These are phyloP conservation scores for Acridotheres tristis DNA, from an alignment of 2,797 vertebrate species.

Conservation along the genomic window DNA sequence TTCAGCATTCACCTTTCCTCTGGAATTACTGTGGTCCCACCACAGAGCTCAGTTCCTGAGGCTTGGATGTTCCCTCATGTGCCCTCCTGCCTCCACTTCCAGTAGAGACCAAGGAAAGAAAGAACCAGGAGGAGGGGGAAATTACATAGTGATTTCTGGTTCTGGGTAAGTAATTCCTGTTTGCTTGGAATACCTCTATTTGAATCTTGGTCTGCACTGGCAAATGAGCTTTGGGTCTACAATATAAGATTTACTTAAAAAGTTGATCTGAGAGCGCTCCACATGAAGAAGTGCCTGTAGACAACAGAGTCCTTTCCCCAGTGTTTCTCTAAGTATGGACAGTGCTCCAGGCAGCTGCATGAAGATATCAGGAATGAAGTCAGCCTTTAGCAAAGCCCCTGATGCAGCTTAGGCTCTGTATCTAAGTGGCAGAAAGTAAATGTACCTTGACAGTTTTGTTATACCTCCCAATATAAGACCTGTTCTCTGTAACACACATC, in stretches of 20 bases:
- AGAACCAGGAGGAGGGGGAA: background rate
- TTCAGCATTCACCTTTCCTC: background rate
- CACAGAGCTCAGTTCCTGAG: background rate
- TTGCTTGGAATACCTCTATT: background rate
- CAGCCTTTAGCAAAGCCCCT: background rate
- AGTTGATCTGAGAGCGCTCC: background rate
- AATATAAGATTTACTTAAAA: background rate
- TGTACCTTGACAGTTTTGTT: background rate
- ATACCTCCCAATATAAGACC: rapidly evolving
- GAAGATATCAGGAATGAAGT: background rate
- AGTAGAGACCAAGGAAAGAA: background rate
- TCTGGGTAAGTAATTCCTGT: background rate
- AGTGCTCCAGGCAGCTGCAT: background rate
- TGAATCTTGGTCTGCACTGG: background rate
- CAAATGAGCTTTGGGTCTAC: background rate
- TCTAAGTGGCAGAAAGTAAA: background rate
- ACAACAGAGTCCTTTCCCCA: background rate
- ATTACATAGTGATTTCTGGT: background rate
- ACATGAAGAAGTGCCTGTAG: background rate
- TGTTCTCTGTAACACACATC: background rate
- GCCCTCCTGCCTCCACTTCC: background rate
- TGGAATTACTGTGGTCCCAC: background rate
- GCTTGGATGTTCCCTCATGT: rapidly evolving
- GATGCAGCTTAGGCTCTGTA: background rate
- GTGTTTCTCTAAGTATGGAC: background rate